Evolutionary conservation across 2,888 invertebrate genomes (phyloP).

Genomic region (Spilosoma lubricipeda): DNA sequence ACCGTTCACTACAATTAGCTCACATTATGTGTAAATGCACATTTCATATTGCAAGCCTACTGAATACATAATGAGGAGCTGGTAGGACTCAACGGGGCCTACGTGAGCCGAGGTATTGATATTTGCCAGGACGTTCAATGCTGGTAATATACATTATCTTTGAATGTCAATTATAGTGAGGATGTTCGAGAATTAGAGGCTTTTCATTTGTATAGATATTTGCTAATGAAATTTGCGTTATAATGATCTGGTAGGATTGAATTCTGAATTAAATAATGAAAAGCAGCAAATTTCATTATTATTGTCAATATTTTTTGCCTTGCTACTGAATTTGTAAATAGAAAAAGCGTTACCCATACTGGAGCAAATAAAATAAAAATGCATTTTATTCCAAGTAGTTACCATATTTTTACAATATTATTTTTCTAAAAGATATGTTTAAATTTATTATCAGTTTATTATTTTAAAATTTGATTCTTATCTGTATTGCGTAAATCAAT

Average conservation of each 20-base stretch:
- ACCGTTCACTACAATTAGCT: slow-evolving; percentile 64
- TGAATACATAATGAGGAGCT: slow-evolving; percentile 53
- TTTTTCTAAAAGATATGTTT: no score
- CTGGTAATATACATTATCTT: slow-evolving; percentile 5
- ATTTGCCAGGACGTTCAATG: slow-evolving; percentile 3
- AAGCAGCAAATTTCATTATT: not conserved
- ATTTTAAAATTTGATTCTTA: no score
- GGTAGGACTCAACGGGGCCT: slow-evolving; percentile 28
- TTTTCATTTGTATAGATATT: not conserved
- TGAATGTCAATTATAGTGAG: not conserved
- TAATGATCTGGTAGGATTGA: not conserved
- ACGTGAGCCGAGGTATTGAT: slow-evolving; percentile 33
- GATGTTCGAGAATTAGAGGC: not conserved
- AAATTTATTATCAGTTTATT: no score
- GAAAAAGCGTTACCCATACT: no score
- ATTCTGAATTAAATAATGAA: not conserved
- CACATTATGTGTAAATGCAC: slow-evolving; percentile 66
- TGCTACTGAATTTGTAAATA: no score
- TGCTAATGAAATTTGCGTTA: not conserved
- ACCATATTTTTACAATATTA: no score
- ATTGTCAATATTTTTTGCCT: no score
- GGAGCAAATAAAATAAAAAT: no score
- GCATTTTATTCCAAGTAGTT: no score
- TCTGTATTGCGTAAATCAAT: no score
- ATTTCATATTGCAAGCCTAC: slow-evolving; percentile 55